phyloP scores from a whole-genome alignment of 2,888 invertebrate genomes.

The Mesochorus sp. region DNA sequence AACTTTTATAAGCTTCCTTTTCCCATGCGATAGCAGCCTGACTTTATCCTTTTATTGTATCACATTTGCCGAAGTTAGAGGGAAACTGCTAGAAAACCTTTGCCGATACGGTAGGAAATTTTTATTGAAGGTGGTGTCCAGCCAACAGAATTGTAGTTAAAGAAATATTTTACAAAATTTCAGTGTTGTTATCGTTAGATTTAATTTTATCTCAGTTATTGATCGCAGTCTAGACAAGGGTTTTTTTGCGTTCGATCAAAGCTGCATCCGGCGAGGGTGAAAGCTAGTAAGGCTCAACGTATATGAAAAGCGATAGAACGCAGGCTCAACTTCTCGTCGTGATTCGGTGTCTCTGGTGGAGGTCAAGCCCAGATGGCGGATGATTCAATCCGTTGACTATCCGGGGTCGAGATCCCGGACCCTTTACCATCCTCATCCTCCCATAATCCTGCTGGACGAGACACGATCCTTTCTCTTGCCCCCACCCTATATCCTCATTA shows the following conservation, averaged over 20 bases:
- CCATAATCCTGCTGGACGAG: constrained; percentile 61
- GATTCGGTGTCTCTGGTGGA: constrained; percentile 34
- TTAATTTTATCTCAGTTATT: too few relatives aligned
- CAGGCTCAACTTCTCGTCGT: constrained; percentile 12
- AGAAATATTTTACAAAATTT: too few relatives aligned
- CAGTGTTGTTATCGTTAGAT: too few relatives aligned
- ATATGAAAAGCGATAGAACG: constrained; percentile 4
- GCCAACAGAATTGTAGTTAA: too few relatives aligned
- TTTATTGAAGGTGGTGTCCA: too few relatives aligned
- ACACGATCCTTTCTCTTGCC: constrained; percentile 40
- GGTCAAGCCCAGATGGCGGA: constrained; percentile 58
- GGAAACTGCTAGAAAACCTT: too few relatives aligned
- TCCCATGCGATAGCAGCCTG: too few relatives aligned
- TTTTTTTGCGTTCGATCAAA: constrained; percentile 3
- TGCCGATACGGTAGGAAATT: too few relatives aligned
- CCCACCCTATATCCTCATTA: constrained; percentile 4
- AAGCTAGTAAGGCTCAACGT: too few relatives aligned
- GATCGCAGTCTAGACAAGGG: neutral
- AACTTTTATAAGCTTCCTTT: too few relatives aligned
- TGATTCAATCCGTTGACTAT: constrained; percentile 75
- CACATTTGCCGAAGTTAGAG: too few relatives aligned
- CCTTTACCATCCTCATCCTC: constrained; percentile 68
- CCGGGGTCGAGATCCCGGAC: constrained; percentile 60
- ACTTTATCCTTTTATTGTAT: too few relatives aligned
- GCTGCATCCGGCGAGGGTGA: neutral